Conservation (phyloP, 1,140 invertebrate species). For the Stegodyphus dumicola region DNA sequence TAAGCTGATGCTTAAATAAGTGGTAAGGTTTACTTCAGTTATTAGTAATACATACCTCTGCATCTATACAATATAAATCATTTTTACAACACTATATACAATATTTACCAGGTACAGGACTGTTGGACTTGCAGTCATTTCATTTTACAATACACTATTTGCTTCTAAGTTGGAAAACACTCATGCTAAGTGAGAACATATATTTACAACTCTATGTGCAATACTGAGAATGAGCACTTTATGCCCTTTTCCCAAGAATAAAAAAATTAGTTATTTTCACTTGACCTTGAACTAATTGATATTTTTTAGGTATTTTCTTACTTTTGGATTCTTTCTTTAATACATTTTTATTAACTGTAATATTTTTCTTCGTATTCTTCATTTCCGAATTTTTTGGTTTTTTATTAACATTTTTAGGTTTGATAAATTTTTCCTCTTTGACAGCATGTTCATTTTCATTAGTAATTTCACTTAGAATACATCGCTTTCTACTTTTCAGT, state of each 20-base stretch:
- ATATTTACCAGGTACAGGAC: no score
- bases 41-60: no score
- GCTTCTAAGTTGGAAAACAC: no score
- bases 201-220: no score
- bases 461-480: conserved; percentile 41
- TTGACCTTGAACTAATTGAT: conserved; percentile 30
- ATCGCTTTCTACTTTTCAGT: conserved; percentile 21
- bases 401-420: conserved; percentile 10
- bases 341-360: background rate
- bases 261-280: conserved; percentile 44
- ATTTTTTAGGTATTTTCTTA: conserved; percentile 20
- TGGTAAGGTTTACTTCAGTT: no score
- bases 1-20: no score
- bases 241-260: background rate
- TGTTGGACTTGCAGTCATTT: no score
- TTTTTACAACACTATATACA: no score
- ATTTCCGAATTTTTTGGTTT: background rate
- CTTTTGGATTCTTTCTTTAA: background rate
- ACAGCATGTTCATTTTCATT: conserved; percentile 11
- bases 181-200: no score
- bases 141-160: no score
- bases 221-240: no score
- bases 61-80: no score
- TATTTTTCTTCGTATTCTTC: background rate
- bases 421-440: background rate